phyloP scores from a whole-genome alignment of 2,797 vertebrate species.

The Borostomias antarcticus region DNA sequence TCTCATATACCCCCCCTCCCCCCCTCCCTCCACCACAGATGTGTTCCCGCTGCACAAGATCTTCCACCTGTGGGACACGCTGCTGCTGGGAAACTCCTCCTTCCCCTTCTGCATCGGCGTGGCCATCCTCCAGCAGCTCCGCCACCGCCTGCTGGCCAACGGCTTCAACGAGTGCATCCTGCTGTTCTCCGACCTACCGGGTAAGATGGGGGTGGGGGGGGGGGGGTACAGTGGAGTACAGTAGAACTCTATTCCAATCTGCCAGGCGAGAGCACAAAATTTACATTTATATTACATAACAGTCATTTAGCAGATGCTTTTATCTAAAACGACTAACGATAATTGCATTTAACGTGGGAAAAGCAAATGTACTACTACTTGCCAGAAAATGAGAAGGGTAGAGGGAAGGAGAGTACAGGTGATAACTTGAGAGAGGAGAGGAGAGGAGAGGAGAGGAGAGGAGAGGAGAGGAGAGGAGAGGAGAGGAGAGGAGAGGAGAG shows the following conservation, averaged over 20 bases:
- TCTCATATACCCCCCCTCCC: background rate
- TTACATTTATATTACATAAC: too few species aligned
- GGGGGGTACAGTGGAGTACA: too few species aligned
- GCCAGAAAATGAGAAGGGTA: constrained; percentile 16
- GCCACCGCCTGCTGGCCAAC: constrained; percentile 93
- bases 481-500: constrained; percentile 3
- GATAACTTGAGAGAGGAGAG: constrained; percentile 29
- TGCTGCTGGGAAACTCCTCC: constrained; percentile 95
- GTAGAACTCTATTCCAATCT: too few species aligned
- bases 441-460: constrained; percentile 13
- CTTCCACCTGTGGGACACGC: constrained; percentile 97
- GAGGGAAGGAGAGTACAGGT: background rate
- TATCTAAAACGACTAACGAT: too few species aligned
- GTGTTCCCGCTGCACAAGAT: constrained; percentile 97
- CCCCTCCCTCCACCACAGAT: constrained; percentile 63
- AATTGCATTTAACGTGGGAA: too few species aligned
- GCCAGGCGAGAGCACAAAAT: background rate
- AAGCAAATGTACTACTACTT: too few species aligned
- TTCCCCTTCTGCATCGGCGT: constrained; percentile 99
- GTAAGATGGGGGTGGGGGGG: constrained; percentile 65
- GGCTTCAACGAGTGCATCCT: constrained; percentile 99
- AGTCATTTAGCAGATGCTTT: too few species aligned
- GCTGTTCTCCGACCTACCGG: constrained; percentile 97
- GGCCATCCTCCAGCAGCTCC: constrained; percentile 94
- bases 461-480: background rate